These are phyloP conservation scores for Chromoteleia sp. DNA, from an alignment of 2,888 invertebrate species.

Conservation along the genomic window DNA sequence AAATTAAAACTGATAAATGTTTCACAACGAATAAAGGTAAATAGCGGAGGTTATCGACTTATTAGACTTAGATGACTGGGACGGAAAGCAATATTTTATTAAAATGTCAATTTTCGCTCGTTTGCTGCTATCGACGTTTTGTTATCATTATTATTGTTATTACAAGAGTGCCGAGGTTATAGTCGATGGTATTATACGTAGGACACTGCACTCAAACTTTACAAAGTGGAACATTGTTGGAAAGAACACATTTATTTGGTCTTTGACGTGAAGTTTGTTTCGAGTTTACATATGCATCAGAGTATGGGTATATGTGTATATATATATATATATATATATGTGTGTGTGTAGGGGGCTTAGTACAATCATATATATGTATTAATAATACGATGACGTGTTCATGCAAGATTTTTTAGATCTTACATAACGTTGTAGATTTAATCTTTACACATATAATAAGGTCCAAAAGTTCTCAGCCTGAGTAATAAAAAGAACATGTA, in stretches of 20 bases:
- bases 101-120: slow-evolving; percentile 32
- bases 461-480: no score
- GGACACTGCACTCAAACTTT: slow-evolving; percentile 37
- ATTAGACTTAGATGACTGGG: neutral
- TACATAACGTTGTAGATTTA: no score
- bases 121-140: slow-evolving; percentile 47
- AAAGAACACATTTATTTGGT: slow-evolving; percentile 28
- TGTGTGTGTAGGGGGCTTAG: neutral
- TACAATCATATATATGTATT: neutral
- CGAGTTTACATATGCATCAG: no score
- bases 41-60: slow-evolving; percentile 41
- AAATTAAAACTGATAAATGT: neutral
- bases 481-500: no score
- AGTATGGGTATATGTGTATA: no score
- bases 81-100: slow-evolving; percentile 42
- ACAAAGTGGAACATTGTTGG: slow-evolving; percentile 28
- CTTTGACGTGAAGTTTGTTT: slow-evolving; percentile 2
- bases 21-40: slow-evolving; percentile 10
- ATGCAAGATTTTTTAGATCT: no score
- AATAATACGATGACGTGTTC: neutral
- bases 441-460: no score
- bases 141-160: slow-evolving; percentile 9
- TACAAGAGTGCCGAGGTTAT: slow-evolving; percentile 37
- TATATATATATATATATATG: neutral
- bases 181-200: slow-evolving; percentile 10